Evolutionary conservation across 2,888 invertebrate species (phyloP), one percentile per base, ranked within the genome.

Genomic region (Diplazon laetatorius): DNA sequence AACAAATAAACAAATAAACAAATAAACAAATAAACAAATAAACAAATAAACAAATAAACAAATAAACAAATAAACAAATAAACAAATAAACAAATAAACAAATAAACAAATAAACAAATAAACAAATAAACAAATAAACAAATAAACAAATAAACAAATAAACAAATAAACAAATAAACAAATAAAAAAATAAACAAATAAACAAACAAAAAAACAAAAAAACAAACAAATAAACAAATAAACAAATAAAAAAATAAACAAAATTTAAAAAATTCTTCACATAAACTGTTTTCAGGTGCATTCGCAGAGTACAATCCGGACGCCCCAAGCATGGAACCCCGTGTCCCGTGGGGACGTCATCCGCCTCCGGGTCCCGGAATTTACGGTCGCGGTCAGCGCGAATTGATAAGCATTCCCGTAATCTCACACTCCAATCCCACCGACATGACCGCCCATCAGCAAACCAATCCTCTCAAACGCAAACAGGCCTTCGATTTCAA

Each of bases 401-500:
- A 95, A 89, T 91, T 95, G 16, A 95, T 97, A 57, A 95, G 95
- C 30, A 96, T 97, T 82, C 96, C 96, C 16, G 95, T 95, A 0
- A 92, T 93, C 74, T 93, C 93, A 81, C 92, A 92, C 78, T 88
- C 91, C 66, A 91, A 91, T 78, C 87, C 89, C 0, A 84, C 87
- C 3, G 91, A 90, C 37, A 80, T 87, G 63, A 85, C 85, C n/a
- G n/a, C n/a, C 12, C 83, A 85, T 72, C 25, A 73, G 6, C 82
- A 74, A 91, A 91, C 71, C 89, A 92, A 93, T 78, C 91, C 92
- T 2, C 83, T 91, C 1, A 89, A 90, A 81, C 84, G 90, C 66
- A 87, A 91, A 86, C 89, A 92, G 90, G 88, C 93, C 83, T 96
- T 97, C 84, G 96, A 97, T 84, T 96, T 95, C 88, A 95, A 94